Conservation (phyloP, 2,797 vertebrate genomes). For the Dendrocincla fuliginosa region DNA sequence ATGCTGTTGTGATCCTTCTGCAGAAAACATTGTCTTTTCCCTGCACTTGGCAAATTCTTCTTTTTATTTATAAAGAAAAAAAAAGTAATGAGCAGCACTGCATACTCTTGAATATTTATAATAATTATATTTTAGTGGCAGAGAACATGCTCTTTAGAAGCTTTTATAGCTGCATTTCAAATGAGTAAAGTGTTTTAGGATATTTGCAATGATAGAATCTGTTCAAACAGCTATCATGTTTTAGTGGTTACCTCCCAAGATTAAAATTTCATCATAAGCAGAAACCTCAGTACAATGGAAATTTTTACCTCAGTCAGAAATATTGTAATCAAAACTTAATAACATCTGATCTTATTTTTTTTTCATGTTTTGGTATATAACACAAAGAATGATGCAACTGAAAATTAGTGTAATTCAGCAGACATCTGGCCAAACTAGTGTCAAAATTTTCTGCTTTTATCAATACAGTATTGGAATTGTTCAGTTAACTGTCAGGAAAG, state of each 20-base stretch:
- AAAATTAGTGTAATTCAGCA: neutral
- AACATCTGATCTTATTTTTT: neutral
- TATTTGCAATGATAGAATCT: neutral
- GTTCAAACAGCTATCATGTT: neutral
- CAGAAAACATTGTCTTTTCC: neutral
- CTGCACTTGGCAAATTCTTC: neutral
- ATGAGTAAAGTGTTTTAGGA: neutral
- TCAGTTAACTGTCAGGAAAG: neutral
- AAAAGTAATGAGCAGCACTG: neutral
- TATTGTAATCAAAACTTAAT: neutral
- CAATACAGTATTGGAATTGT: neutral
- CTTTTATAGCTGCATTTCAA: neutral
- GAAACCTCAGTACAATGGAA: neutral
- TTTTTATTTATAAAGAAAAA: neutral
- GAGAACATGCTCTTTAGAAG: neutral
- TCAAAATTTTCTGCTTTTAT: neutral
- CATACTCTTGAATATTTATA: neutral
- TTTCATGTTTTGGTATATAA: neutral
- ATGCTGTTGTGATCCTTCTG: neutral
- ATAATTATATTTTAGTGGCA: neutral
- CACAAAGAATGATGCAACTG: neutral
- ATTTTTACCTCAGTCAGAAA: neutral
- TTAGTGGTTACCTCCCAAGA: neutral
- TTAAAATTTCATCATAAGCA: neutral
- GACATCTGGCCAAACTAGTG: neutral